Conservation (phyloP, 2,113 vertebrate genomes). For the Bothrops jararaca region DNA sequence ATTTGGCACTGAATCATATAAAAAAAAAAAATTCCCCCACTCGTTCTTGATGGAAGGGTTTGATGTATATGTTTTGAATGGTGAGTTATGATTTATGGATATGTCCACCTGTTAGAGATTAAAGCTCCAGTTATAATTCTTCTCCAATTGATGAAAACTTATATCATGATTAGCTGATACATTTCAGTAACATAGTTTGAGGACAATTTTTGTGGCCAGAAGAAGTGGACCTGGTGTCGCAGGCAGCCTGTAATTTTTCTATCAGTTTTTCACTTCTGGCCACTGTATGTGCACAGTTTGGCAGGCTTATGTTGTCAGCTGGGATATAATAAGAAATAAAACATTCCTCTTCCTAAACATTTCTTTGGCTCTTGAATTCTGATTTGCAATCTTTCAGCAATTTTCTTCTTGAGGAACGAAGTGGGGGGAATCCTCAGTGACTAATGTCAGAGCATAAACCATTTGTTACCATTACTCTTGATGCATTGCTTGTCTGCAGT, state of each 20-base stretch:
- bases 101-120: background rate
- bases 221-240: background rate
- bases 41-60: background rate
- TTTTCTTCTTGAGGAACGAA: background rate
- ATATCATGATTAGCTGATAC: background rate
- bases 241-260: background rate
- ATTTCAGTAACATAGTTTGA: background rate
- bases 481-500: constrained; percentile 63
- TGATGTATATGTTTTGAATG: background rate
- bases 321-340: background rate
- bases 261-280: background rate
- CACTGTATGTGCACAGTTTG: background rate
- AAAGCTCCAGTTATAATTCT: background rate
- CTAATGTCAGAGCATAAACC: constrained; percentile 39
- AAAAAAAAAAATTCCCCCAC: background rate
- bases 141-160: background rate
- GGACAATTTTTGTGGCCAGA: background rate
- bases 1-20: background rate
- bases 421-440: background rate
- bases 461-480: constrained; percentile 62
- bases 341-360: background rate
- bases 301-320: background rate
- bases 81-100: background rate
- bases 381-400: constrained; percentile 25
- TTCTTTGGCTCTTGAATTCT: constrained; percentile 16